Evolutionary conservation across 2,113 vertebrate species (phyloP).

Genomic region (Todiramphus saurophagus): DNA sequence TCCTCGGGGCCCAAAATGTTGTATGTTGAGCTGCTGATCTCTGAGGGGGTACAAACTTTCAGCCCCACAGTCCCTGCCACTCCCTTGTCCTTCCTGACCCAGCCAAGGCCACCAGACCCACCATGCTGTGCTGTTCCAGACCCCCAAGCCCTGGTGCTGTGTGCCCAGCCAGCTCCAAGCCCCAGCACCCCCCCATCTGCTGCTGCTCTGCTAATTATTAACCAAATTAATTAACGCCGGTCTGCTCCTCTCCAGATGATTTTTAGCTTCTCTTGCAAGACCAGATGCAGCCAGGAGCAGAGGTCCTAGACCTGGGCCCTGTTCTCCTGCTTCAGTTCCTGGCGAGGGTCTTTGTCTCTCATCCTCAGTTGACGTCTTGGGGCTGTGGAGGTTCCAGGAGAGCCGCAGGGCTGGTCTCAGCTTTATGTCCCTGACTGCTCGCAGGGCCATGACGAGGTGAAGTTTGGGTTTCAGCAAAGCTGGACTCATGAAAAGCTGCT

Average conservation of each 20-base stretch:
- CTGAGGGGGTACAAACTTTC: neutral
- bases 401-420: fast-evolving
- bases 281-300: neutral
- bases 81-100: neutral
- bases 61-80: neutral
- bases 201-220: neutral
- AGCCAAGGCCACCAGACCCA: neutral
- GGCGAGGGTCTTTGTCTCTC: neutral
- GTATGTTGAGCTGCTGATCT: too few species aligned
- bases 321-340: neutral
- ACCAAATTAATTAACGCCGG: neutral
- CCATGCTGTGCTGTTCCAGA: fast-evolving
- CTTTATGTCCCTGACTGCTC: neutral
- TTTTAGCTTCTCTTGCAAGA: neutral
- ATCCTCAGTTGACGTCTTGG: neutral
- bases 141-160: too few species aligned
- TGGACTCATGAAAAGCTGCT: neutral
- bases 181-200: neutral
- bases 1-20: neutral
- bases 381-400: neutral
- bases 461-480: neutral
- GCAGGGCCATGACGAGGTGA: neutral
- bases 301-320: neutral
- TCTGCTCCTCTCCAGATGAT: neutral
- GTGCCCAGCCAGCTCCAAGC: neutral